These are phyloP conservation scores for Phymatocera aterrima DNA, from an alignment of 2,888 invertebrate species.

Conservation along the genomic window DNA sequence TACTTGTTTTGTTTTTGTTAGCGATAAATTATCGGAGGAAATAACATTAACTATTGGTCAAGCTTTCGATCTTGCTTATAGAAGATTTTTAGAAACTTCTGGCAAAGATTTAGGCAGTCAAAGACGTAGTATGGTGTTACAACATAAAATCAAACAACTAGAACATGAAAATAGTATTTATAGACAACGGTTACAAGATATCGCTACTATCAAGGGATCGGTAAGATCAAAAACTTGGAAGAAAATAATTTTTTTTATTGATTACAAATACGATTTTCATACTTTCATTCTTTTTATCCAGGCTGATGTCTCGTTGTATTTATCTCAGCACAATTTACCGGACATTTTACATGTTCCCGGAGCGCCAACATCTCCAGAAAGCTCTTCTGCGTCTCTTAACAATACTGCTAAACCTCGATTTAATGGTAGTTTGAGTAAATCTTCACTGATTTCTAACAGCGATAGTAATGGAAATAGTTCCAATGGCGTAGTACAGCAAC, in stretches of 20 bases:
- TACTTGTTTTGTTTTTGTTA: slow-evolving; percentile 97
- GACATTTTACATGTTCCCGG: slow-evolving; percentile 74
- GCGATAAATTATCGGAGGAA: slow-evolving; percentile 97
- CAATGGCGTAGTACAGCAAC: slow-evolving; percentile 67
- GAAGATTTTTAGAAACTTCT: slow-evolving; percentile 94
- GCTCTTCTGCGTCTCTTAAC: slow-evolving; percentile 52
- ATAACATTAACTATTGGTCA: slow-evolving; percentile 98
- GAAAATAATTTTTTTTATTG: slow-evolving; percentile 3
- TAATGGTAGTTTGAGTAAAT: slow-evolving; percentile 62
- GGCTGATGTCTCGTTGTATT: slow-evolving; percentile 76
- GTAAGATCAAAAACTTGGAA: slow-evolving; percentile 57
- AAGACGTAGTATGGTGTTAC: slow-evolving; percentile 85
- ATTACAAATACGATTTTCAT: background rate
- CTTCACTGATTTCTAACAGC: slow-evolving; percentile 59
- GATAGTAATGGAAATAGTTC: slow-evolving; percentile 72
- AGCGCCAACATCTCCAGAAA: slow-evolving; percentile 50
- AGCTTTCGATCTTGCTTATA: slow-evolving; percentile 98
- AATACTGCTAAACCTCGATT: slow-evolving; percentile 60
- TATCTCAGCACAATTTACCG: slow-evolving; percentile 76
- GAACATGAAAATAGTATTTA: slow-evolving; percentile 91
- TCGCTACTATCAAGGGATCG: slow-evolving; percentile 77
- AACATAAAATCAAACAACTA: slow-evolving; percentile 91
- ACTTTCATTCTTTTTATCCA: too few species aligned
- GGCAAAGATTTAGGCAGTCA: slow-evolving; percentile 92
- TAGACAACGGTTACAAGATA: slow-evolving; percentile 86